A percentile compares a stretch with the other conserved stretches of the same genome.
Evolutionary conservation across 2,888 invertebrate species (phyloP).

Genomic region (Rhagophthalmus giganteus): DNA sequence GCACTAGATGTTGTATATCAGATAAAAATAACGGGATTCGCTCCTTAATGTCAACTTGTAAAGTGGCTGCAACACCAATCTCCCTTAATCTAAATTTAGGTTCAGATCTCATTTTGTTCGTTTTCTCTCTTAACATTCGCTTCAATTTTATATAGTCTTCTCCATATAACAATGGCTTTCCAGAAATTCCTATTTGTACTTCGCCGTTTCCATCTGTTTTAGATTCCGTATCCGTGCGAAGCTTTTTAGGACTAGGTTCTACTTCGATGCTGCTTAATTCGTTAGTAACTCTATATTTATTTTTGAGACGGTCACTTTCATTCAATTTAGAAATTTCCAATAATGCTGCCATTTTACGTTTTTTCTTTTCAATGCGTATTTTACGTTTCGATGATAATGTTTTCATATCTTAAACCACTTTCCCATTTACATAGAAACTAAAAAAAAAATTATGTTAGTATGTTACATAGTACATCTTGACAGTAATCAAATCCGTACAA

Average conservation of each 20-base stretch:
- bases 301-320: constrained; percentile 59
- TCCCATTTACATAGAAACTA: too few species aligned
- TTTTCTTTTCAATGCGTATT: constrained; percentile 63
- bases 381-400: too few species aligned
- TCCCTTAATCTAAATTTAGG: constrained; percentile 69
- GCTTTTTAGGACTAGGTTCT: too few species aligned
- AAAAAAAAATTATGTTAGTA: too few species aligned
- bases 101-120: constrained; percentile 47
- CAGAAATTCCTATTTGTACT: constrained; percentile 26
- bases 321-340: constrained; percentile 64
- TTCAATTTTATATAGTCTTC: constrained; percentile 58
- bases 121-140: constrained; percentile 49
- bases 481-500: too few species aligned
- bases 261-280: not conserved
- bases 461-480: too few species aligned
- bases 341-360: constrained; percentile 65
- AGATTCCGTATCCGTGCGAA: too few species aligned
- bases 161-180: constrained; percentile 44
- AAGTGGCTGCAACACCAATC: constrained; percentile 67
- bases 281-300: constrained; percentile 13
- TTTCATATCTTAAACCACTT: too few species aligned
- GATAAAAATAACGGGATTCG: constrained; percentile 78
- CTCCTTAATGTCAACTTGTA: constrained; percentile 59
- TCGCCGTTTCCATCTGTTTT: too few species aligned
- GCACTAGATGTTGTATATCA: constrained; percentile 80